phyloP scores from a whole-genome alignment of 2,797 vertebrate species.

The Pteronotus mesoamericanus region DNA sequence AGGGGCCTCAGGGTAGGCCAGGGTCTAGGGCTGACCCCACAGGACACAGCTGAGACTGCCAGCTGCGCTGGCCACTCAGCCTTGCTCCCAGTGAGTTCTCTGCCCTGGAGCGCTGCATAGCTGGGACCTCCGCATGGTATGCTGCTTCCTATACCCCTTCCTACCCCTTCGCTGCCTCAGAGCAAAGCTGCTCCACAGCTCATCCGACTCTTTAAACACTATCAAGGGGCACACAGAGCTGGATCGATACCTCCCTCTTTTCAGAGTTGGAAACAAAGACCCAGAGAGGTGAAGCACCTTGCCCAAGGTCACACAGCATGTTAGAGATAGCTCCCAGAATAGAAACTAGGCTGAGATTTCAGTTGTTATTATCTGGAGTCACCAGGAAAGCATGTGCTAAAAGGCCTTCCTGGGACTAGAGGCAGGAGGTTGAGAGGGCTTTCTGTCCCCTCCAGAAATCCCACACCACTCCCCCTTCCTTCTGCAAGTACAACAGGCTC shows the following conservation, averaged over 20 bases:
- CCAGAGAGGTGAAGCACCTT: slow-evolving; percentile 37
- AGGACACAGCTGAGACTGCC: neutral
- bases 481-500: neutral
- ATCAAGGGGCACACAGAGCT: neutral
- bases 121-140: neutral
- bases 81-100: neutral
- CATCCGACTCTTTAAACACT: neutral
- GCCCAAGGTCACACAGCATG: neutral
- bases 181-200: neutral
- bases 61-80: neutral
- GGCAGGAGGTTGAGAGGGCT: neutral
- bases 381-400: neutral
- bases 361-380: neutral
- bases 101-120: neutral
- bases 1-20: neutral
- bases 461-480: neutral
- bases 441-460: neutral
- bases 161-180: neutral
- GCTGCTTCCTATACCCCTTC: neutral
- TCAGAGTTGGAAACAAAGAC: neutral
- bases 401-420: neutral
- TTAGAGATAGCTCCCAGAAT: neutral
- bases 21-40: neutral
- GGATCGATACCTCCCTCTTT: neutral
- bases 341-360: slow-evolving; percentile 9